These are phyloP conservation scores for Phyllotreta cruciferae DNA, from an alignment of 2,888 invertebrate genomes.

Conservation along the genomic window DNA sequence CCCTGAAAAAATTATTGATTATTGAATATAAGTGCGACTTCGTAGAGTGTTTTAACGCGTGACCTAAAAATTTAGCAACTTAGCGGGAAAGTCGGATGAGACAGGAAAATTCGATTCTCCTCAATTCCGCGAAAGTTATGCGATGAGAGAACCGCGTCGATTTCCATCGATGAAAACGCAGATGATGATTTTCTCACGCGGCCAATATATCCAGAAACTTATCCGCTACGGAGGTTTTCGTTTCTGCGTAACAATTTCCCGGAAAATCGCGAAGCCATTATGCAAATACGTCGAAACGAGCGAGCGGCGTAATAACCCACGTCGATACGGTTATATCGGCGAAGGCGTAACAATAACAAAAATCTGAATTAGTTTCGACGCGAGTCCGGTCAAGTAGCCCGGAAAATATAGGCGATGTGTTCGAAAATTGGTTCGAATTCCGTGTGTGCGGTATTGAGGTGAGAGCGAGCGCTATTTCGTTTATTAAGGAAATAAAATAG, in stretches of 20 bases:
- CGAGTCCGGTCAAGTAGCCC: slow-evolving; percentile 2
- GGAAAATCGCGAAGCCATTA: slow-evolving; percentile 27
- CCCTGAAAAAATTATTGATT: no score
- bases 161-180: slow-evolving; percentile 17
- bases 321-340: slow-evolving; percentile 10
- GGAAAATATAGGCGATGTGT: slow-evolving; percentile 8
- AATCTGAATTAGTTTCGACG: slow-evolving; percentile 14
- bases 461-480: no score
- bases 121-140: no score
- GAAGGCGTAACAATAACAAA: slow-evolving; percentile 22
- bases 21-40: no score
- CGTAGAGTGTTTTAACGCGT: no score
- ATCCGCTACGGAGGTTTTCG: slow-evolving; percentile 11
- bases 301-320: neutral
- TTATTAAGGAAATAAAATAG: no score
- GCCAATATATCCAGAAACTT: slow-evolving; percentile 14
- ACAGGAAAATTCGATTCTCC: no score
- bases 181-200: slow-evolving; percentile 21
- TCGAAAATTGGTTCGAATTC: no score
- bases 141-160: no score
- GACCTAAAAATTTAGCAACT: no score
- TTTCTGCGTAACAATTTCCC: slow-evolving; percentile 22
- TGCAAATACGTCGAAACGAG: slow-evolving; percentile 11
- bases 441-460: no score
- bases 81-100: no score